phyloP scores from a whole-genome alignment of 2,888 invertebrate species.

The Spisula subtruncata region DNA sequence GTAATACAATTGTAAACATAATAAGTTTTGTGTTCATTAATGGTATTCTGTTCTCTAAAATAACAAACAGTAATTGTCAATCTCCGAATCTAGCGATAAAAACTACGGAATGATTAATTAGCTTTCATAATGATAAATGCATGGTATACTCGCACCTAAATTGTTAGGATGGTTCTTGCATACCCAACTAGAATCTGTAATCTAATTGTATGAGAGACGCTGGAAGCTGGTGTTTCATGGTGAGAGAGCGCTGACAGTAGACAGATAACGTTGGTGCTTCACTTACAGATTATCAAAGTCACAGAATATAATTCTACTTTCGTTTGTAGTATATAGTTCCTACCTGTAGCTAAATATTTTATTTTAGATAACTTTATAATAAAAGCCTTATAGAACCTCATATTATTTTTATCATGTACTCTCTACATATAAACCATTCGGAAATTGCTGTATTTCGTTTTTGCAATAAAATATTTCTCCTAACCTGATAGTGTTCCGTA shows the following conservation, averaged over 20 bases:
- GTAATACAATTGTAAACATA: too few relatives aligned
- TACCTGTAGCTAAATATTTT: too few relatives aligned
- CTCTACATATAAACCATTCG: too few relatives aligned
- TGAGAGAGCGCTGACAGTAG: neutral
- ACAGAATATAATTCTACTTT: neutral
- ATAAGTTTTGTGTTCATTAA: neutral
- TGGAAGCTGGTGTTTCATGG: too few relatives aligned
- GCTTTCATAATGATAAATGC: neutral
- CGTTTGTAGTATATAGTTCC: too few relatives aligned
- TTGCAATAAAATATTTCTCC: too few relatives aligned
- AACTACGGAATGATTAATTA: neutral
- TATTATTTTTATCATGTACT: too few relatives aligned
- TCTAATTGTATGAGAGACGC: neutral
- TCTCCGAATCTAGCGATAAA: neutral
- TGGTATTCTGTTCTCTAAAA: neutral
- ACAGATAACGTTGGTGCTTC: neutral
- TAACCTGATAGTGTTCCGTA: too few relatives aligned
- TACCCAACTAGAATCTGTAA: slow-evolving; percentile 8
- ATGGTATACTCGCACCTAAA: neutral
- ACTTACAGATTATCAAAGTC: neutral
- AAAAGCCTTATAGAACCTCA: too few relatives aligned
- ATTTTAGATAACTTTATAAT: too few relatives aligned
- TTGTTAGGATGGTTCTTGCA: neutral
- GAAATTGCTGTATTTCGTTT: too few relatives aligned
- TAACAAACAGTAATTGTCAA: neutral